Evolutionary conservation across 1,140 invertebrate species (phyloP), one percentile per base, ranked within the genome.

Genomic region (Thaumatotibia leucotreta): DNA sequence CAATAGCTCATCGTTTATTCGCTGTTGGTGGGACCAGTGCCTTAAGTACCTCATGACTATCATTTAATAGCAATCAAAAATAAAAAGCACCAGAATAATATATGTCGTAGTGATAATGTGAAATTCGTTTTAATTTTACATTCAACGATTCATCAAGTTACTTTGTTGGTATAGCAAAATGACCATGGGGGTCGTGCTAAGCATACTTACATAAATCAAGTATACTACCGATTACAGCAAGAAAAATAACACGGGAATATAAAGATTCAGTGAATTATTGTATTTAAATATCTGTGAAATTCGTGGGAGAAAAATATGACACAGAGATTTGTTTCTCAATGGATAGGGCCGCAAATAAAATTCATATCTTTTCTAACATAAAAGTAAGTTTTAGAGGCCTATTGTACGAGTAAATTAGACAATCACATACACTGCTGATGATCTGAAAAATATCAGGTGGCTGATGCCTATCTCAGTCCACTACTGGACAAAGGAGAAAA

Each of bases 21-120:
- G n/a, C n/a, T n/a, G n/a, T n/a, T n/a, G n/a, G n/a, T n/a, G n/a
- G n/a, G n/a, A n/a, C n/a, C n/a, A n/a, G n/a, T n/a, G n/a, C n/a
- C n/a, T n/a, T n/a, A n/a, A n/a, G n/a, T n/a, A n/a, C 27, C 27
- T 77, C 72, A 69, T 72, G 73, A 75, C 79, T 86, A 86, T 87
- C 82, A 86, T 88, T 89, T 88, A 86, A 86, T 83, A 83, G 80
- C 74, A 86, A 86, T 86, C 80, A 78, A 76, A 88, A 89, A 88
- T 84, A 85, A 87, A 89, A 78, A 23, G 69, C 69, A 22, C 68
- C 32, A 54, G 33, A 27, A 58, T 52, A 68, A 68, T 76, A 73
- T 78, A 66, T 68, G 73, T 70, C 24, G 52, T 58, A 58, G 52
- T 14, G 52, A 58, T 58, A 29, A 27, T 58, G 52, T 29, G 23